Evolutionary conservation across 2,797 vertebrate species (phyloP).

Genomic region (Propithecus deckenii): DNA sequence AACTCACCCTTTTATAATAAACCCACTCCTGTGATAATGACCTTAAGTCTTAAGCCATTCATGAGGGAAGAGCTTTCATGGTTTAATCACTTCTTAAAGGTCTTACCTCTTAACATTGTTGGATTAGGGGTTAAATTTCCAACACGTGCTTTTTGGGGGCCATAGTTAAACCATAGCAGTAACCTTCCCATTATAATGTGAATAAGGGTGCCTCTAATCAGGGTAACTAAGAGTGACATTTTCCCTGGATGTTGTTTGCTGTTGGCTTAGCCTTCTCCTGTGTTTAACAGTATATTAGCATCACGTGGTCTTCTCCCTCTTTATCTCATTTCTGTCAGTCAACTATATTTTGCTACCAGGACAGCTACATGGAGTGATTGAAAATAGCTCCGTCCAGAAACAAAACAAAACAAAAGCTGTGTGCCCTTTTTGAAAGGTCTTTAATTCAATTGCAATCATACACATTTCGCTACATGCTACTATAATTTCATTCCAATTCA

Average conservation of each 20-base stretch:
- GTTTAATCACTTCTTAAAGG: neutral
- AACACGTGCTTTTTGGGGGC: neutral
- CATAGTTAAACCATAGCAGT: neutral
- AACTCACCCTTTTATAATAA: neutral
- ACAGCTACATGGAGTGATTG: neutral
- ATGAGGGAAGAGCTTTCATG: neutral
- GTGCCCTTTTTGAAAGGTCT: neutral
- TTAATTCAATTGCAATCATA: neutral
- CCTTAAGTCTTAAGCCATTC: neutral
- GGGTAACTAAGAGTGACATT: neutral
- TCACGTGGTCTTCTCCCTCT: neutral
- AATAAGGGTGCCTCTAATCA: neutral
- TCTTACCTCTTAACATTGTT: neutral
- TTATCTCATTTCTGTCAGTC: slow-evolving; percentile 16
- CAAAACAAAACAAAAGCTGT: neutral
- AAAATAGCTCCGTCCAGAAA: neutral
- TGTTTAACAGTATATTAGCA: neutral
- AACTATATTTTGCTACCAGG: neutral
- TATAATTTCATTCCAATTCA: slow-evolving; percentile 22
- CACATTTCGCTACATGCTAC: neutral
- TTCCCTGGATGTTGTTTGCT: neutral
- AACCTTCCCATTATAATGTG: neutral
- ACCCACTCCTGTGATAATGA: neutral
- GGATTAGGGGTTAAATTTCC: neutral
- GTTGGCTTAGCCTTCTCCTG: neutral